Evolutionary conservation across 2,113 vertebrate genomes (phyloP), one percentile per base, ranked within the genome.

Genomic region (Gasterosteus aculeatus): DNA sequence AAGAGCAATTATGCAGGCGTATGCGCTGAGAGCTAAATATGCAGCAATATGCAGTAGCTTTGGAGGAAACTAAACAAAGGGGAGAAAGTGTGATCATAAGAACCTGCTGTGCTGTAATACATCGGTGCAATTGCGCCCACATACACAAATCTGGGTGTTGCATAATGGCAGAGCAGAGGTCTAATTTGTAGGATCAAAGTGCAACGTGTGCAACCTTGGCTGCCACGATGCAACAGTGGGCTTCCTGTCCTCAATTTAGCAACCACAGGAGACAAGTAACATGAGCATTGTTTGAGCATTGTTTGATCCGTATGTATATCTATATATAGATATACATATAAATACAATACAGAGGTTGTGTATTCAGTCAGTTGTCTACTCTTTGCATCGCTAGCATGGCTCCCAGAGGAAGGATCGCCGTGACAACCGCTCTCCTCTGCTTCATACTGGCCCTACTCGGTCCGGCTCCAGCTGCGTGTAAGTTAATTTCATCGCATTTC

Each of bases 171-270:
- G 3, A 44, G 11, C 4, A 14, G 12, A 81, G n/a, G 26, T 4
- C 62, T 18, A 44, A 84, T 66, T 80, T 47, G 71, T 67, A 22
- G 33, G 63, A 83, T 68, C 54, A 79, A 72, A 74, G 54, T 80
- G 85, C 82, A 68, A 49, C 22, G 59, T 75, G n/a, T 72, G 82
- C 80, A 85, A 5, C 9, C 76, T 61, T 61, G 18, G n/a, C 38
- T 75, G 67, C 31, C 9, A 76, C 87, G 60, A 49, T 69, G 65
- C 62, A 73, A 42, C 9, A 67, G 12, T 79, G 62, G 54, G 69
- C 71, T 93, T 94, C 91, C 94, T 94, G 93, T 91, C 83, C 92
- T 75, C 85, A 81, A 88, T 91, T 89, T 79, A 65, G 60, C 29
- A 75, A 68, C 85, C 80, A 80, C 86, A 81, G 7, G 56, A 2